Evolutionary conservation across 2,888 invertebrate genomes (phyloP).

Genomic region (Scaptomyza flava): DNA sequence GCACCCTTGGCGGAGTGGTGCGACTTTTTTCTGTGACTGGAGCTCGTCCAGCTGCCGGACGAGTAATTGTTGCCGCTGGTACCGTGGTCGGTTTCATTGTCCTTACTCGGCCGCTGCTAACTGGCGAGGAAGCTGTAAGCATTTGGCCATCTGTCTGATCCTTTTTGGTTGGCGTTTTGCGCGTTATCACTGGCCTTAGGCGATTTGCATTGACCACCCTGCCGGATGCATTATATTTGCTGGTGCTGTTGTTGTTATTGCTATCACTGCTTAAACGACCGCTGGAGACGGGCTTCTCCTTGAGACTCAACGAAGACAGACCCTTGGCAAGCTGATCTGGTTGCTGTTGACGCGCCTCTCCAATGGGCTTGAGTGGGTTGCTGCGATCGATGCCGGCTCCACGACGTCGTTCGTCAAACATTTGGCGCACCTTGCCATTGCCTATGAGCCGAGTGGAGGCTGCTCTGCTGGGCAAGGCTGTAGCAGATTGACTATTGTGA

Average conservation of each 20-base stretch:
- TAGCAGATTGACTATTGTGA: conserved; percentile 77
- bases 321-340: conserved; percentile 54
- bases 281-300: conserved; percentile 39
- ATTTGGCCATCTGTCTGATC: conserved; percentile 24
- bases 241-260: conserved; percentile 62
- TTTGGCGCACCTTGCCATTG: conserved; percentile 88
- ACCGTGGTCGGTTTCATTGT: conserved; percentile 1
- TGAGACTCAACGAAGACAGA: conserved; percentile 68
- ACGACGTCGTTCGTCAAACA: conserved; percentile 93
- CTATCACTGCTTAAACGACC: conserved; percentile 49
- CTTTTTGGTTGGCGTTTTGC: conserved; percentile 72
- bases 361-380: conserved; percentile 91
- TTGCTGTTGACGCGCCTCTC: conserved; percentile 77
- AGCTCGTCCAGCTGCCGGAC: conserved; percentile 2
- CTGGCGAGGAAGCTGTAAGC: conserved; percentile 21
- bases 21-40: conserved; percentile 7
- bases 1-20: conserved; percentile 32
- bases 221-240: conserved; percentile 42
- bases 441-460: conserved; percentile 61
- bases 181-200: conserved; percentile 82
- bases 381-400: conserved; percentile 92
- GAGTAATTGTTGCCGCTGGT: conserved; percentile 11
- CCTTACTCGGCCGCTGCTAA: conserved; percentile 19
- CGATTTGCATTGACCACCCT: conserved; percentile 60
- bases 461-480: conserved; percentile 22